Conservation (phyloP, 2,888 invertebrate species). For the Drosophila diplacantha region DNA sequence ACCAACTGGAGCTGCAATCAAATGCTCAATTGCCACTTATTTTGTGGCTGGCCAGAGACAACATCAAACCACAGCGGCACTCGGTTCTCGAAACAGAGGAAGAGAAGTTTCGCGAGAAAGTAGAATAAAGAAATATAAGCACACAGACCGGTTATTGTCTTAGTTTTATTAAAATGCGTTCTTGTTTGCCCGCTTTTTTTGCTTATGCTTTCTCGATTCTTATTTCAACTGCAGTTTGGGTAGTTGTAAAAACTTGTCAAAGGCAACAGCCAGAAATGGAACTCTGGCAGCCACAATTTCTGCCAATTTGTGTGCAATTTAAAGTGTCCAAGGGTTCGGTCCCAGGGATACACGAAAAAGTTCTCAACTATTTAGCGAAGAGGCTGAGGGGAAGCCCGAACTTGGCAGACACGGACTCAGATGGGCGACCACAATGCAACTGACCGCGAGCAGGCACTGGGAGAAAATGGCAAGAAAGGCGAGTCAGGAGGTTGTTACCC, state of each 20-base stretch:
- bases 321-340: slow-evolving; percentile 33
- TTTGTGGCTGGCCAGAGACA: slow-evolving; percentile 33
- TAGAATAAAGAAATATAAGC: slow-evolving; percentile 29
- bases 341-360: slow-evolving; percentile 52
- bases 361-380: slow-evolving; percentile 64
- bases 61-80: slow-evolving; percentile 20
- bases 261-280: slow-evolving; percentile 46
- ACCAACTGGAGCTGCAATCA: slow-evolving; percentile 6
- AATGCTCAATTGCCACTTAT: slow-evolving; percentile 49
- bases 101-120: background rate
- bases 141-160: slow-evolving; percentile 47
- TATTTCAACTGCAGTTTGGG: background rate
- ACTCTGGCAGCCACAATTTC: slow-evolving; percentile 46
- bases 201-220: background rate
- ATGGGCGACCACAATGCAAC: slow-evolving; percentile 44
- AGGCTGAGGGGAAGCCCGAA: slow-evolving; percentile 39
- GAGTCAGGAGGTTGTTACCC: background rate
- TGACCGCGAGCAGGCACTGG: slow-evolving; percentile 32
- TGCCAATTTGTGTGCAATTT: slow-evolving; percentile 70
- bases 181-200: slow-evolving; percentile 21
- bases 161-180: slow-evolving; percentile 63
- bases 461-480: background rate
- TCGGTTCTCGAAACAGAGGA: too few relatives aligned
- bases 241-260: slow-evolving; percentile 53
- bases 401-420: slow-evolving; percentile 67